Conservation (phyloP, 2,113 vertebrate species). For the Nyctibius bracteatus region DNA sequence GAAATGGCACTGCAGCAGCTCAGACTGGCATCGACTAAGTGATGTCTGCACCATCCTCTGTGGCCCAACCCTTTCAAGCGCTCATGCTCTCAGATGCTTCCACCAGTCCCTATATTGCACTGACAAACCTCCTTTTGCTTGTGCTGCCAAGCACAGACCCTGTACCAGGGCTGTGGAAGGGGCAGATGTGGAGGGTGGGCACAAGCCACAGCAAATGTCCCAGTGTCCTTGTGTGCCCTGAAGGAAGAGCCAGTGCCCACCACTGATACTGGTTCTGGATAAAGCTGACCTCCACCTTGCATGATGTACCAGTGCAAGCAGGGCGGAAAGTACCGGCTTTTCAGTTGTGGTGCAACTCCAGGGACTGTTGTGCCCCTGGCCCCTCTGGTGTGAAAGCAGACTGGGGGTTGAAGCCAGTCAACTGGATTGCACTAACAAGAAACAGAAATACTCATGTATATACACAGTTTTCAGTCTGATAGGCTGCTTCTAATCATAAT, state of each 20-base stretch:
- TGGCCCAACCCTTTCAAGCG: not conserved
- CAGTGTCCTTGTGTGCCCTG: not conserved
- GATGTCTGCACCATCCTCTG: not conserved
- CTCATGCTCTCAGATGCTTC: not conserved
- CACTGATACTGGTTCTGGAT: not conserved
- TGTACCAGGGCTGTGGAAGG: rapidly evolving
- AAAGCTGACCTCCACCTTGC: not conserved
- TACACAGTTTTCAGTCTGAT: not conserved
- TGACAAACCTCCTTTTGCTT: not conserved
- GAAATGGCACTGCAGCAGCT: not conserved
- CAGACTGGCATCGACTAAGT: not conserved
- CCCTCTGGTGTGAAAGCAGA: not conserved
- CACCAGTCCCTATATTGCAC: rapidly evolving
- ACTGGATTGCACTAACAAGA: not conserved
- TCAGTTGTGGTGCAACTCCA: not conserved
- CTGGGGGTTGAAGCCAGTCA: not conserved
- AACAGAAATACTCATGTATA: not conserved
- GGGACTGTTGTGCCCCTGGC: rapidly evolving
- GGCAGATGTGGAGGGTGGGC: rapidly evolving
- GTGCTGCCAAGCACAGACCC: rapidly evolving
- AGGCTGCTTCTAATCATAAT: not conserved
- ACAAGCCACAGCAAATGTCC: too few relatives aligned
- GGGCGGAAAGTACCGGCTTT: rapidly evolving
- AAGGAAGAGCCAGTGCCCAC: not conserved
- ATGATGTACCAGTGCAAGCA: too few relatives aligned